These are phyloP conservation scores for Drosophila yakuba DNA, from an alignment of 1,140 invertebrate genomes.

Conservation along the genomic window DNA sequence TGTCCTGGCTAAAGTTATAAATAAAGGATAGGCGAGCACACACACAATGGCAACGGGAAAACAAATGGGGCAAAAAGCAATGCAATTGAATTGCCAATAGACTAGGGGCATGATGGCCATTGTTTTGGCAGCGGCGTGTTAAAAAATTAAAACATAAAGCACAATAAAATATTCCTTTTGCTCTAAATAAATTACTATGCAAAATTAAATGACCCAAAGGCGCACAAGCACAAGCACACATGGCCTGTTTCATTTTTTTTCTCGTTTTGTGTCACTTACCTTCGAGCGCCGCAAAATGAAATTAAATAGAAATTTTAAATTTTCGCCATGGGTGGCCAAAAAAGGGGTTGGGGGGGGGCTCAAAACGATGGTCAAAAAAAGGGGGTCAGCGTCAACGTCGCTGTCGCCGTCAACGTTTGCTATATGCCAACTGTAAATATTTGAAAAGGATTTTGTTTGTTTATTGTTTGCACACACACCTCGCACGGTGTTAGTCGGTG, in stretches of 20 bases:
- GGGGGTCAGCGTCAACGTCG: constrained; percentile 27
- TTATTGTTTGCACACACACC: constrained; percentile 84
- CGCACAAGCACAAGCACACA: constrained; percentile 40
- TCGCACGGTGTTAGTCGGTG: constrained; percentile 83
- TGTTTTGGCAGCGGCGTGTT: constrained; percentile 57
- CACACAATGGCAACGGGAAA: constrained; percentile 41
- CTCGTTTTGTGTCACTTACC: constrained; percentile 31
- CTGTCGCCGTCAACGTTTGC: constrained; percentile 49
- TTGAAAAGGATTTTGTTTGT: constrained; percentile 85
- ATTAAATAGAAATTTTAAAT: constrained; percentile 70
- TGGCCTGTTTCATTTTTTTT: neutral
- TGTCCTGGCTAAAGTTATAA: constrained; percentile 70
- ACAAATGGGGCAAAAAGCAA: constrained; percentile 69
- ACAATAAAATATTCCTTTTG: constrained; percentile 55
- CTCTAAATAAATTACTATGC: constrained; percentile 82
- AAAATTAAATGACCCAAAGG: constrained; percentile 83
- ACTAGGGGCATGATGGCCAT: constrained; percentile 65
- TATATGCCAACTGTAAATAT: constrained; percentile 84
- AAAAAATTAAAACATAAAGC: constrained; percentile 80
- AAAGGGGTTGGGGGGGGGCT: neutral
- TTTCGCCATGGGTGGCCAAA: constrained; percentile 39
- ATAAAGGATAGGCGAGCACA: constrained; percentile 61
- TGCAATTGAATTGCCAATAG: constrained; percentile 81
- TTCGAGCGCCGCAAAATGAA: constrained; percentile 59
- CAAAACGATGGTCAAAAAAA: neutral